Evolutionary conservation across 2,888 invertebrate species (phyloP).

Genomic region (Patella pellucida): DNA sequence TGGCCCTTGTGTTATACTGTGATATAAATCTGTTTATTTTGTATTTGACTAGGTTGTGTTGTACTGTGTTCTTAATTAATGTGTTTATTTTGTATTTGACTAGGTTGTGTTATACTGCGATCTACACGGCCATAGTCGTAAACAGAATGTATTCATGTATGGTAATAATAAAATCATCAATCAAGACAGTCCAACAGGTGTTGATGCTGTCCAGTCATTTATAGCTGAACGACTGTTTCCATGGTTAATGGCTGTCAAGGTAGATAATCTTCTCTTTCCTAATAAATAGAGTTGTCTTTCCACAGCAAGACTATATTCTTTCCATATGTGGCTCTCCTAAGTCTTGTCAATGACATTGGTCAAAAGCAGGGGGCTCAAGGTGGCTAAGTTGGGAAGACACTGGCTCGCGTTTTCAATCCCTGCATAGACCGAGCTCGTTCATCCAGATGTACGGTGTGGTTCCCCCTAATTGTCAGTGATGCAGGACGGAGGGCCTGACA

Average conservation of each 20-base stretch:
- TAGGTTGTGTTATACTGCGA: constrained; percentile 70
- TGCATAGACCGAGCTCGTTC: too few relatives aligned
- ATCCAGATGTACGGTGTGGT: too few relatives aligned
- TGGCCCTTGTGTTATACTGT: neutral
- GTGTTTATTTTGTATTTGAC: constrained; percentile 9
- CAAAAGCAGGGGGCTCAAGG: too few relatives aligned
- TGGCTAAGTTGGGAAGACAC: too few relatives aligned
- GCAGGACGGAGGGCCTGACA: too few relatives aligned
- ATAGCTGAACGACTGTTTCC: constrained; percentile 68
- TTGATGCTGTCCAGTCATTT: constrained; percentile 56
- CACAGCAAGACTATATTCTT: too few relatives aligned
- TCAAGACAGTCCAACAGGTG: constrained; percentile 38
- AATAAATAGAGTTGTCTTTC: too few relatives aligned
- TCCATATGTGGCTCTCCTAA: too few relatives aligned
- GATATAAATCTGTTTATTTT: neutral
- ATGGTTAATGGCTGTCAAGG: constrained; percentile 69
- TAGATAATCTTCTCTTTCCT: constrained; percentile 25
- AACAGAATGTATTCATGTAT: constrained; percentile 71
- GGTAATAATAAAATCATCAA: constrained; percentile 65
- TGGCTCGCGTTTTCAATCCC: too few relatives aligned
- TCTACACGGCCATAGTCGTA: constrained; percentile 70
- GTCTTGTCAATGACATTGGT: too few relatives aligned
- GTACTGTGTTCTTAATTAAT: neutral
- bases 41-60: constrained; percentile 52
- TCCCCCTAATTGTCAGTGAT: too few relatives aligned